Evolutionary conservation across 2,888 invertebrate genomes (phyloP), one percentile per base, ranked within the genome.

Genomic region (Piscicola geometra): DNA sequence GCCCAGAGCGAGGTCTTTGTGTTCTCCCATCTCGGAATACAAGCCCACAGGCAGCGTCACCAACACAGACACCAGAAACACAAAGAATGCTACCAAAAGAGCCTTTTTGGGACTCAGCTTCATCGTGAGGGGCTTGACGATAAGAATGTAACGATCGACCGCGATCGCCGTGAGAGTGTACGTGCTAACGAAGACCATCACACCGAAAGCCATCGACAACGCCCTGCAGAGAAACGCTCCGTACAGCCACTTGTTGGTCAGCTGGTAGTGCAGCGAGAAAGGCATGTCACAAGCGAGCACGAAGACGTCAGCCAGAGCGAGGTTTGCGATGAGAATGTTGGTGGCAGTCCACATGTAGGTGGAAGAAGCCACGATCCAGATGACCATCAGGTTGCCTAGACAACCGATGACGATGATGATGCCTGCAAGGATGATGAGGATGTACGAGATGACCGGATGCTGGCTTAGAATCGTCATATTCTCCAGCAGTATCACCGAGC

Each of bases 41-140:
- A 92, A 87, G 0, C 91, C 94, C 82, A 84, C 80, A 1, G 85
- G 85, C 64, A 82, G 79, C 2, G 84, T 81, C 21, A 83, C 79
- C 36, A 80, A 78, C 5, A 81, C 77, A 0, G 85, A 82, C 3
- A 83, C 75, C 21, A 82, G 32, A 5, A 81, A 80, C 47, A 84
- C 83, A 36, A 81, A 73, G 2, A 80, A 64, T 18, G 83, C 81
- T 2, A 83, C 75, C 28, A 81, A 52, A 21, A 84, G 76, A 0
- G 85, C 84, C 56, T 77, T 80, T 21, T 74, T 73, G 56, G 81
- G 81, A 0, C 81, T 80, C 82, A 85, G 83, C 64, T 82, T 78
- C 33, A 76, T 71, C 36, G 77, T 79, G 72, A 83, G 81, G 3
- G 84, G 84, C 73, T 81, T 81, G 21, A 85, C 83, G 52, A 85